phyloP scores from a whole-genome alignment of 2,797 vertebrate species.

The Lagocephalus sceleratus region DNA sequence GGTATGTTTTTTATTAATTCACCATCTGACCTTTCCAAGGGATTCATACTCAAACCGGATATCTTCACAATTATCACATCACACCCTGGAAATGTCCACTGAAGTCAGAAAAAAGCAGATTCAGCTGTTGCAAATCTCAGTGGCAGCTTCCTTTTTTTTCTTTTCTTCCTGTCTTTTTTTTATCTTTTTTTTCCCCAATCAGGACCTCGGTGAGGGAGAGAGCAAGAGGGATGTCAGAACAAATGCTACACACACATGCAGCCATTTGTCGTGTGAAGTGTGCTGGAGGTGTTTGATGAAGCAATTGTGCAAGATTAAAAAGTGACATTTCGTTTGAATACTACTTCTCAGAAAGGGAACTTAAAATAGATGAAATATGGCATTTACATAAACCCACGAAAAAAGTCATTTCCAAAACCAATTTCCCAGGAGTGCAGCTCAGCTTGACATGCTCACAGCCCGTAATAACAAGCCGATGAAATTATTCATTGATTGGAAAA shows the following conservation, averaged over 20 bases:
- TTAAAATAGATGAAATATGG: constrained; percentile 56
- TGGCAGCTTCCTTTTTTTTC: constrained; percentile 7
- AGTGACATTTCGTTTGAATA: constrained; percentile 56
- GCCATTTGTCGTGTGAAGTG: constrained; percentile 6
- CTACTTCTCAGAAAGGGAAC: constrained; percentile 47
- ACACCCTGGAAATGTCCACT: constrained; percentile 10
- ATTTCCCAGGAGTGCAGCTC: constrained; percentile 49
- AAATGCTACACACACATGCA: constrained; percentile 1
- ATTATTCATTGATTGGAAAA: constrained; percentile 65
- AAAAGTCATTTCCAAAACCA: constrained; percentile 57
- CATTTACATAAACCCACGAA: constrained; percentile 63
- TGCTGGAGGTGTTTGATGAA: constrained; percentile 29
- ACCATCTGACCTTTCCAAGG: constrained; percentile 60
- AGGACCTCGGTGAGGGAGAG: not conserved
- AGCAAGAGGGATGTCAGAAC: not conserved
- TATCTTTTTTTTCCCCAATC: not conserved
- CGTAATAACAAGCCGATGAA: constrained; percentile 49
- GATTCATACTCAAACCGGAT: constrained; percentile 55
- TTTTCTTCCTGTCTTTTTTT: constrained; percentile 16
- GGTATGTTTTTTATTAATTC: constrained; percentile 68
- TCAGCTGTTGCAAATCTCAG: constrained; percentile 14
- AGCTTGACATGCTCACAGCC: constrained; percentile 49
- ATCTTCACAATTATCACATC: constrained; percentile 31
- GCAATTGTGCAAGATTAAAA: constrained; percentile 41
- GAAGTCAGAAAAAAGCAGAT: constrained; percentile 10